phyloP scores from a whole-genome alignment of 2,797 vertebrate species.

The Lophotriccus pileatus region DNA sequence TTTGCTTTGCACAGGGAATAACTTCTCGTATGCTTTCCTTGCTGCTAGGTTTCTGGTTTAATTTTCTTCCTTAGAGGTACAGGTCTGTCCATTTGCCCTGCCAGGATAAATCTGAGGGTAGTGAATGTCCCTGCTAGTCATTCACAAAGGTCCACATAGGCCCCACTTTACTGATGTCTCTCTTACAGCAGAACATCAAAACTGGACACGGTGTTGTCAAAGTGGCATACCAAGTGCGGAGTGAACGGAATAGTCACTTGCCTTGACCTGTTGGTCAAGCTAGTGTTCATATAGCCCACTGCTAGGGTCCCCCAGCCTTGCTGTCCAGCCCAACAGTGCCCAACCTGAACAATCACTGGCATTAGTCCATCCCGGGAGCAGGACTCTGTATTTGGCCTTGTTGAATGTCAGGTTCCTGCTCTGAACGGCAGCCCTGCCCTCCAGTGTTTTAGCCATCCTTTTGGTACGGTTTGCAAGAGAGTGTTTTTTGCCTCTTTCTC shows the following conservation, averaged over 20 bases:
- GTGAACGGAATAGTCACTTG: not conserved
- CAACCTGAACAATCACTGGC: not conserved
- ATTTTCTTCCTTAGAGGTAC: not conserved
- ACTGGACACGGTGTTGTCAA: rapidly evolving
- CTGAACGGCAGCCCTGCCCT: not conserved
- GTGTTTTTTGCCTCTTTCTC: not conserved
- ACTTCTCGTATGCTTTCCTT: not conserved
- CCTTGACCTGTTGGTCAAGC: not conserved
- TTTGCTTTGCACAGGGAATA: not conserved
- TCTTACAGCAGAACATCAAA: not conserved
- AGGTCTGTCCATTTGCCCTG: not conserved
- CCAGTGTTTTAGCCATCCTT: not conserved
- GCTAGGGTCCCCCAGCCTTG: not conserved
- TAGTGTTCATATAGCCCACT: not conserved
- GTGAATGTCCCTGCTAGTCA: not conserved
- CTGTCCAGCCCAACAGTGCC: not conserved
- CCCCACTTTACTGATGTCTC: not conserved
- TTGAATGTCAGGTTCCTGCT: not conserved
- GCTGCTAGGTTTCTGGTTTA: not conserved
- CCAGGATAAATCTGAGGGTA: not conserved
- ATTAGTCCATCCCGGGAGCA: not conserved
- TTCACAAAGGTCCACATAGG: not conserved
- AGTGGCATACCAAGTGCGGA: not conserved
- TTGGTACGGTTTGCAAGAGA: not conserved
- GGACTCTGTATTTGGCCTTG: not conserved